Conservation (phyloP, 2,888 invertebrate species). For the Rhogogaster chlorosoma region DNA sequence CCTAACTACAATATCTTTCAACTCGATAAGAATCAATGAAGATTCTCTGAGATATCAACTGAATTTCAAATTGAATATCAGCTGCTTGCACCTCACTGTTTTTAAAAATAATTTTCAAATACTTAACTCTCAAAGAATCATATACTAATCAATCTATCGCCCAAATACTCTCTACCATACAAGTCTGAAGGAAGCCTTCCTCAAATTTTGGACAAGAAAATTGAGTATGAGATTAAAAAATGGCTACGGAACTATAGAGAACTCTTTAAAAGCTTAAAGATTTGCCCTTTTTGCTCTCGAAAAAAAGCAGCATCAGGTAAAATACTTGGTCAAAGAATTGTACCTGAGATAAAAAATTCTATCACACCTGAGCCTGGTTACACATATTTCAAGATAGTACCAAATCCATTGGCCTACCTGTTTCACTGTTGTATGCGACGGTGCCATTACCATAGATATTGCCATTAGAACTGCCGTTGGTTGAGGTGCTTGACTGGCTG, state of each 20-base stretch:
- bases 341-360: background rate
- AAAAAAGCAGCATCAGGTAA: background rate
- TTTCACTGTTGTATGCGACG: constrained; percentile 67
- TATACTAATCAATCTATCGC: background rate
- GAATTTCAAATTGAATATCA: background rate
- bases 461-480: constrained; percentile 63
- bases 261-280: background rate
- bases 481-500: constrained; percentile 60
- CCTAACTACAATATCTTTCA: constrained; percentile 15
- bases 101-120: background rate
- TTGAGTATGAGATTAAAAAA: background rate
- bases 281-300: background rate
- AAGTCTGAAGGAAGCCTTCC: background rate
- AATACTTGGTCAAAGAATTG: background rate
- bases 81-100: background rate
- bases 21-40: background rate
- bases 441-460: constrained; percentile 65
- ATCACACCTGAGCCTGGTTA: constrained; percentile 64
- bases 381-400: constrained; percentile 74
- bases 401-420: constrained; percentile 57
- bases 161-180: constrained; percentile 11
- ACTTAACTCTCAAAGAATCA: background rate
- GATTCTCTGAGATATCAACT: background rate
- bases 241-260: background rate
- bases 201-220: background rate